phyloP scores from a whole-genome alignment of 2,888 invertebrate genomes.

The Taphrorychus bicolor region DNA sequence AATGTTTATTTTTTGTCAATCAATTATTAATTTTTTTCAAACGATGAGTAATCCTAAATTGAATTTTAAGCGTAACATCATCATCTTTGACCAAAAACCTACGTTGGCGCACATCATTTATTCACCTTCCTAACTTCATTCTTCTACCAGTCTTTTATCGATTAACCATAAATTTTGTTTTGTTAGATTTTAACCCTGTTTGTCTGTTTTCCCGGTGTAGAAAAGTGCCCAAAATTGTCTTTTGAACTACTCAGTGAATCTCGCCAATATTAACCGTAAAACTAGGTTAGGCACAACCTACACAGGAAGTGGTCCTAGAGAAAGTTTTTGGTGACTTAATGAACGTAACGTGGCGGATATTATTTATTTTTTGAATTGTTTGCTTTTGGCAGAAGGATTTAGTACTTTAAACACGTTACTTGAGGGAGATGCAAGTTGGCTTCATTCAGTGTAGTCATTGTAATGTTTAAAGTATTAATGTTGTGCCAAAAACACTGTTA shows the following conservation, averaged over 20 bases:
- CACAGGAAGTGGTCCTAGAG: constrained; percentile 39
- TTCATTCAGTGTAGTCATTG: too few relatives aligned
- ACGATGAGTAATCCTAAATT: constrained; percentile 58
- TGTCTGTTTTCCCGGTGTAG: constrained; percentile 15
- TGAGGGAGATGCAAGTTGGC: too few relatives aligned
- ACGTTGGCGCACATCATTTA: constrained; percentile 33
- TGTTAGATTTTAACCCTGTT: constrained; percentile 31
- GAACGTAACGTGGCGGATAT: constrained; percentile 36
- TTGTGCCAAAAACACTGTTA: constrained; percentile 17
- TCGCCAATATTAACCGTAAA: not conserved
- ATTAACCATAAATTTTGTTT: constrained; percentile 31
- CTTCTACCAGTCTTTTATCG: constrained; percentile 40
- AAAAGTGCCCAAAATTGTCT: constrained; percentile 9
- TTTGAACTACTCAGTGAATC: not conserved
- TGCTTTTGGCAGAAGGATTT: constrained; percentile 22
- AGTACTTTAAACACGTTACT: constrained; percentile 13
- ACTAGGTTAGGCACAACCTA: constrained; percentile 8
- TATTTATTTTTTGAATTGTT: constrained; percentile 36
- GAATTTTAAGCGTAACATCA: constrained; percentile 60
- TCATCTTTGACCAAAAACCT: constrained; percentile 42
- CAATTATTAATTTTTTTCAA: constrained; percentile 56
- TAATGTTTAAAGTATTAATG: too few relatives aligned
- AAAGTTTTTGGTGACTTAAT: constrained; percentile 34
- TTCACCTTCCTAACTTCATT: constrained; percentile 35
- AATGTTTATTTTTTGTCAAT: constrained; percentile 53